Base-by-base conservation (phyloP, 1,140 invertebrate species). In the Papilio aristodemus region DNA sequence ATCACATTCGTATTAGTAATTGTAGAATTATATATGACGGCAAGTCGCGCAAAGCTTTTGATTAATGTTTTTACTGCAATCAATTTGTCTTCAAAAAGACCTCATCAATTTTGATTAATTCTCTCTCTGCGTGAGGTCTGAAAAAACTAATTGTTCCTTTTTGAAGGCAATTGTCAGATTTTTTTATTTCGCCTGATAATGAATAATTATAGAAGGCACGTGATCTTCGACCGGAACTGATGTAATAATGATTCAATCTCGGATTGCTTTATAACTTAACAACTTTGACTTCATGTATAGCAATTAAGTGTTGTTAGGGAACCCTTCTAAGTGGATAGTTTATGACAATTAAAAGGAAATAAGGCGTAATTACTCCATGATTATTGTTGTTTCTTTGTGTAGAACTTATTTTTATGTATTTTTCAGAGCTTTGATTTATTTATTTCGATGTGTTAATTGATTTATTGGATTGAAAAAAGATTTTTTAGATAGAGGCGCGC, bases 251-350 rank as follows among this genome's bases (percentile, higher is more conserved):
- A 54, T 54, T 54, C 19, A 54, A 54, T 54, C 46, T 54, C 46
- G 22, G 46, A 54, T 54, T 54, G 19, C 46, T 54, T 54, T 54
- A 54, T 54, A 54, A 25, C 46, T 54, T 54, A 22, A 54, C 46
- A 54, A 54, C 46, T 54, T 22, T 50, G 19, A 50, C 43, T 50
- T 50, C 43, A 54, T 46, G 19, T 39, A 39, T 10, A 46, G 19
- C 46, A 54, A 54, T 54, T 54, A 54, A 54, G 46, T 54, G 46
- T 54, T 54, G 46, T 54, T 54, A 54, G 46, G 46, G 46, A 54
- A 54, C 19, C 19, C 17, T 54, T 54, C 19, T 13, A 25, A 22
- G 46, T 54, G 46, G 46, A 54, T 54, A 25, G 46, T 54, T 54
- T 11, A 54, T 0, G 46, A 54, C 46, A 54, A 54, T 54, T 54